phyloP scores from a whole-genome alignment of 2,888 invertebrate genomes.

The Lottia gigantea region DNA sequence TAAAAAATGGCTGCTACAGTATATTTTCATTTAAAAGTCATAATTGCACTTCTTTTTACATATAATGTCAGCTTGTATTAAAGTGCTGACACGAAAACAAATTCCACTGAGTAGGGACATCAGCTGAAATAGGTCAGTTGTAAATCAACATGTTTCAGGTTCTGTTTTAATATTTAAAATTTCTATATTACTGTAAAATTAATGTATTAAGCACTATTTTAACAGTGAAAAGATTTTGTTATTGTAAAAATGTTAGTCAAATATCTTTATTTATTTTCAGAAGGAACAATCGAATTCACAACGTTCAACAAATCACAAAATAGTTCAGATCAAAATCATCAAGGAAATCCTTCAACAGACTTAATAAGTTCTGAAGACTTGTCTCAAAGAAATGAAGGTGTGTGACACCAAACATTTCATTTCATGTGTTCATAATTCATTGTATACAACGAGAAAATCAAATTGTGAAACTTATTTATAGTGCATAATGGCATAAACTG shows the following conservation, averaged over 20 bases:
- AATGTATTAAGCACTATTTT: no score
- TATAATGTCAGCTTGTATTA: no score
- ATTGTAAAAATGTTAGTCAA: no score
- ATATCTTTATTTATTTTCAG: slow-evolving; percentile 39
- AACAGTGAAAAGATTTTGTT: no score
- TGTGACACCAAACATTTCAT: slow-evolving; percentile 18
- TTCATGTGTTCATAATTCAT: slow-evolving; percentile 10
- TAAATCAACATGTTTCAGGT: no score
- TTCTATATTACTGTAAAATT: no score
- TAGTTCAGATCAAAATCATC: slow-evolving; percentile 37
- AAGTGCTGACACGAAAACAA: no score
- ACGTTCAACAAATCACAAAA: slow-evolving; percentile 42
- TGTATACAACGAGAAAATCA: neutral
- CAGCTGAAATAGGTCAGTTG: no score
- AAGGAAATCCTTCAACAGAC: slow-evolving; percentile 19
- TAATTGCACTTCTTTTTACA: no score
- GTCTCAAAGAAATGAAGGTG: slow-evolving; percentile 16
- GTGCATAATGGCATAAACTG: neutral
- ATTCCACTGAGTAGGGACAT: no score
- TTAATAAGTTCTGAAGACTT: slow-evolving; percentile 15
- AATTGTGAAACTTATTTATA: neutral
- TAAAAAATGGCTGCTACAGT: neutral
- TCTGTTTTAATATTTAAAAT: no score
- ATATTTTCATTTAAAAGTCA: neutral
- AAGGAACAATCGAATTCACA: slow-evolving; percentile 55